Conservation (phyloP, 1,140 invertebrate genomes). For the Monochamus saltuarius region DNA sequence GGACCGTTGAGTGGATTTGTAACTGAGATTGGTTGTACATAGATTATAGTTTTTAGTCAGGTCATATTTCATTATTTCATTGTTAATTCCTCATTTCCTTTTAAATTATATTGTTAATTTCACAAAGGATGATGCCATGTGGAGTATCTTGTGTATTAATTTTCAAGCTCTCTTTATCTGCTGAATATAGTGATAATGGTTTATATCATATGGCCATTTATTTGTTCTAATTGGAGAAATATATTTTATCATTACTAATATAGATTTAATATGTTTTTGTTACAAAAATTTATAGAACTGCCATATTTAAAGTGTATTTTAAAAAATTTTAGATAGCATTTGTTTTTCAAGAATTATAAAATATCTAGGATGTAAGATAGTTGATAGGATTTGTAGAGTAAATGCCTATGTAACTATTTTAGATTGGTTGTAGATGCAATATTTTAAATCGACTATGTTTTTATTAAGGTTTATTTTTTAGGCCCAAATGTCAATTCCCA, state of each 20-base stretch:
- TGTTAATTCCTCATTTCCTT: constrained; percentile 22
- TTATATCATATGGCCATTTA: constrained; percentile 4
- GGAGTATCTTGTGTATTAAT: constrained; percentile 3
- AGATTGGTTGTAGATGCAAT: too few relatives aligned
- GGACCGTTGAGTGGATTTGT: not conserved
- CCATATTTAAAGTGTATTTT: constrained; percentile 3
- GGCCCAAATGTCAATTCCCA: too few relatives aligned
- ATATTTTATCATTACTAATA: constrained; percentile 5
- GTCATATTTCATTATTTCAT: constrained; percentile 9
- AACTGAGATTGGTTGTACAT: constrained; percentile 17
- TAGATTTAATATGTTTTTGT: constrained; percentile 9
- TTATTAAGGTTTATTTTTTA: too few relatives aligned
- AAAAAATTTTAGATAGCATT: not conserved
- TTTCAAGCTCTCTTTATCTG: constrained; percentile 33
- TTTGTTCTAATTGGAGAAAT: constrained; percentile 19
- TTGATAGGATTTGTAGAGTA: not conserved
- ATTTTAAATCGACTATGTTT: too few relatives aligned
- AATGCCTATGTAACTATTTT: not conserved
- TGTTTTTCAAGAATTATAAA: not conserved
- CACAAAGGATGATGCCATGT: constrained; percentile 7
- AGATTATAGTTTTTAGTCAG: constrained; percentile 5
- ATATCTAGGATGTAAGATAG: not conserved
- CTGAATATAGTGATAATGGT: constrained; percentile 24
- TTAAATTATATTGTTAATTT: constrained; percentile 25
- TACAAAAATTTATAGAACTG: constrained; percentile 19